Base-by-base conservation (phyloP, 92 coral and sea anemone genomes). In the Epizoanthus fatuus region DNA sequence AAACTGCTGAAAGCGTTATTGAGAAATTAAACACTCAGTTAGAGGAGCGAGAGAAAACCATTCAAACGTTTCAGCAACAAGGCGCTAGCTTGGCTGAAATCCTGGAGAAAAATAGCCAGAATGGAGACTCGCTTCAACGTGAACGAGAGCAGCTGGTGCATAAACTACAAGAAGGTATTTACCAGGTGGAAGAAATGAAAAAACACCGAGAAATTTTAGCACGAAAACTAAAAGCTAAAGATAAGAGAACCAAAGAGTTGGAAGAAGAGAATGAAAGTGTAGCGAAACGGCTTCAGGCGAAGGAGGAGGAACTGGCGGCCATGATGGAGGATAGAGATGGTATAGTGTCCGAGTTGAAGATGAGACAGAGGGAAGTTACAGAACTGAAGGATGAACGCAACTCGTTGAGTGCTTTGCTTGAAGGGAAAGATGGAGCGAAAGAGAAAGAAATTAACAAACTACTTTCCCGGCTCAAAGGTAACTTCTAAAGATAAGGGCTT, bases 401-500 rank as follows among this genome's bases (percentile, higher is more conserved):
- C 69, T 88, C 99, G 1, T 70, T 97, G 72, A 92, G 82, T 72
- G 87, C 95, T 29, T 77, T 97, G 64, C 64, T 97, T 75, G 95
- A 95, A 85, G 99, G 99, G 35, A 93, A 92, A 70, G 90, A 95
- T 38, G 98, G 97, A 70, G 97, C 93, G 58, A 92, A 94, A 2
- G 99, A 97, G 55, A 92, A 94, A 55, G 99, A 97, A 71, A 95
- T 97, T 67, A 87, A 83, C 59, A 95, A 97, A 80, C 81, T 97
- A 72, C 64, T 97, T 20, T 95, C 99, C 32, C 90, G 99, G 80
- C 92, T 97, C 4, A 97, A 97, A 95, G 97, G 99, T 97, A 82
- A 40, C 35, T 2, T 29, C 35, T 29, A 29, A 53, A 49, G 9
- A 49, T 8, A 49, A 8, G 13, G 53, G 3, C 13, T 49, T 10